phyloP scores from a whole-genome alignment of 2,113 vertebrate genomes.

The Ammodytes marinus region DNA sequence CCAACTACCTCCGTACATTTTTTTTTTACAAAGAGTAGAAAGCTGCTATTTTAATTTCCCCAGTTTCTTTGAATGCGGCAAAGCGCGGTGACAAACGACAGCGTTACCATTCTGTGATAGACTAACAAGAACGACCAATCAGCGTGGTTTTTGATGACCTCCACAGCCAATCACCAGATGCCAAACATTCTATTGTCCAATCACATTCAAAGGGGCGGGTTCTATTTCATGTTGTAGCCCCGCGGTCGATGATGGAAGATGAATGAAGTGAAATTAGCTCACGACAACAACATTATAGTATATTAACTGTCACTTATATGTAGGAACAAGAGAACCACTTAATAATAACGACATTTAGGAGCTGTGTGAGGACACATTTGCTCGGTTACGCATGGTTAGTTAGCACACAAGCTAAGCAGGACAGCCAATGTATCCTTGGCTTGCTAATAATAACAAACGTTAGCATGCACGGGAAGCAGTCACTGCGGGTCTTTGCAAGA shows the following conservation, averaged over 20 bases:
- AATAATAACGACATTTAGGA: not conserved
- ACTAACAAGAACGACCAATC: constrained; percentile 14
- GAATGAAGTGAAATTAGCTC: constrained; percentile 25
- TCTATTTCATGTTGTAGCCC: not conserved
- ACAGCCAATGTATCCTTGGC: not conserved
- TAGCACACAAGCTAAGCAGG: not conserved
- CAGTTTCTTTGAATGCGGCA: constrained; percentile 35
- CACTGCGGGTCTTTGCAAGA: constrained; percentile 7
- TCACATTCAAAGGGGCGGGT: constrained; percentile 21
- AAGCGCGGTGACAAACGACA: constrained; percentile 15
- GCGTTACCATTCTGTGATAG: not conserved
- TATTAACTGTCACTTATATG: not conserved
- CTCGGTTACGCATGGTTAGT: not conserved
- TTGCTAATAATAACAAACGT: constrained; percentile 61
- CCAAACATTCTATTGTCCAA: constrained; percentile 37
- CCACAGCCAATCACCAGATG: constrained; percentile 43
- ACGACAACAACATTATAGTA: not conserved
- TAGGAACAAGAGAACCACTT: not conserved
- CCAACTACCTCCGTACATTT: too few relatives aligned
- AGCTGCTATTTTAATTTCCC: not conserved
- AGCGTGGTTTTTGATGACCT: not conserved
- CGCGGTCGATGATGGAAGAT: constrained; percentile 1
- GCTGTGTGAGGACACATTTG: too few relatives aligned
- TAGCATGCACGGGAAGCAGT: constrained; percentile 58
- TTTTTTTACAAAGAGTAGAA: not conserved